phyloP scores from a whole-genome alignment of 2,797 vertebrate genomes.

The Sebastes alutus region DNA sequence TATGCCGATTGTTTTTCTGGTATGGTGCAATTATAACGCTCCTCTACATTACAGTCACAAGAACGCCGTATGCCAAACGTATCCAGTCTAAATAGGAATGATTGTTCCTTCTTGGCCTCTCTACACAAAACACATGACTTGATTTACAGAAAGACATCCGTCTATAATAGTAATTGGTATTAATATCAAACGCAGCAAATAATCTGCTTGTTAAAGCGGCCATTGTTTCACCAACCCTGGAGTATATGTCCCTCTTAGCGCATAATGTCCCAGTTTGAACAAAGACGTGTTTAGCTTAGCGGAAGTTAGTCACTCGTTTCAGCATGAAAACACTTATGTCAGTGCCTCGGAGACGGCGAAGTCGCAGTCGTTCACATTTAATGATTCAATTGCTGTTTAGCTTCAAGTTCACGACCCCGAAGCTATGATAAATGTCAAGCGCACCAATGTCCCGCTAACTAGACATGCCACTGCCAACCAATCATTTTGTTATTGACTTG shows the following conservation, averaged over 20 bases:
- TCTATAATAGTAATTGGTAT: conserved; percentile 56
- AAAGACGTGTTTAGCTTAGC: conserved; percentile 73
- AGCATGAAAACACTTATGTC: conserved; percentile 79
- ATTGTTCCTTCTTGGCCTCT: conserved; percentile 34
- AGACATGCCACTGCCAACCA: conserved; percentile 74
- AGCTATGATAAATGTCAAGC: conserved; percentile 83
- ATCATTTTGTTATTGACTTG: conserved; percentile 76
- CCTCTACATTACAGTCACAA: background rate
- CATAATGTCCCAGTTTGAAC: conserved; percentile 74
- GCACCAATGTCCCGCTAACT: conserved; percentile 73
- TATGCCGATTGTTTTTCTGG: background rate
- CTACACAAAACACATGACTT: conserved; percentile 51
- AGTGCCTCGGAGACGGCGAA: conserved; percentile 62
- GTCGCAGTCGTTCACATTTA: conserved; percentile 70
- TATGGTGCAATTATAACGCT: background rate
- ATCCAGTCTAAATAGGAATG: conserved; percentile 26
- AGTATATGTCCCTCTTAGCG: conserved; percentile 61
- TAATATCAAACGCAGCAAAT: conserved; percentile 65
- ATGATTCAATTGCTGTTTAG: conserved; percentile 75
- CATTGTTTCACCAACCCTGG: conserved; percentile 52
- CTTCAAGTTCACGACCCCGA: conserved; percentile 72
- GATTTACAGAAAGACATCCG: conserved; percentile 52
- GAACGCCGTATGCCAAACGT: background rate
- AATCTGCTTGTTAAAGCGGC: conserved; percentile 61
- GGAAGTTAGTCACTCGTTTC: conserved; percentile 77